Evolutionary conservation across 2,888 invertebrate species (phyloP), one percentile per base, ranked within the genome.

Genomic region (Aromia moschata): DNA sequence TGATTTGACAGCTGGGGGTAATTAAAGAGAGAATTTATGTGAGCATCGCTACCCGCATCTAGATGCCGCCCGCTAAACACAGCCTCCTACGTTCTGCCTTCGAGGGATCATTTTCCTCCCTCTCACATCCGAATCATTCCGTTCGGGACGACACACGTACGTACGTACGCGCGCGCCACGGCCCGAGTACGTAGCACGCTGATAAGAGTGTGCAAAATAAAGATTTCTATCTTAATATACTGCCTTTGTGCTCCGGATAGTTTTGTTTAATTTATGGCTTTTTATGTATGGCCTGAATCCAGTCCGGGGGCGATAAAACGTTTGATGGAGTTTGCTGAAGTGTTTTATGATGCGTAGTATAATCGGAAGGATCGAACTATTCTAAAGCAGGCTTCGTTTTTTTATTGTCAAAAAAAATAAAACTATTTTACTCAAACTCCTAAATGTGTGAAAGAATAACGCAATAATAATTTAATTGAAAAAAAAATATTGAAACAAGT

Each of bases 1-100:
- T 85, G 87, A 87, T 86, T 87, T 87, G 87, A 87, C 87, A 81
- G 80, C 79, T 80, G 75, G 78, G 77, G 78, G 79, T 81, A 82
- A 81, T 82, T 81, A 81, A 82, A 81, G 80, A 72, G 75, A 70
- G 78, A 80, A 81, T 82, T 82, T 81, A 81, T 81, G 78, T 77
- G 77, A 74, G 71, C 77, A 73, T 76, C 77, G 78, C 74, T 75
- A 74, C 75, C 73, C 77, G 79, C 78, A 79, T 80, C 78, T 75
- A 75, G 77, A 79, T 76, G 73, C 75, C 58, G 58, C 33, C 5
- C 33, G 33, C 62, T 64, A 65, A 66, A 65, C 64, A 65, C 69
- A 68, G 62, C 70, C 69, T 70, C 70, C 70, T 68, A 66, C 64
- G 57, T 45, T 55, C 30, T 45, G 59, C 65, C 63, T 64, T 60